Conservation (phyloP, 2,113 vertebrate species). For the Merops nubicus region DNA sequence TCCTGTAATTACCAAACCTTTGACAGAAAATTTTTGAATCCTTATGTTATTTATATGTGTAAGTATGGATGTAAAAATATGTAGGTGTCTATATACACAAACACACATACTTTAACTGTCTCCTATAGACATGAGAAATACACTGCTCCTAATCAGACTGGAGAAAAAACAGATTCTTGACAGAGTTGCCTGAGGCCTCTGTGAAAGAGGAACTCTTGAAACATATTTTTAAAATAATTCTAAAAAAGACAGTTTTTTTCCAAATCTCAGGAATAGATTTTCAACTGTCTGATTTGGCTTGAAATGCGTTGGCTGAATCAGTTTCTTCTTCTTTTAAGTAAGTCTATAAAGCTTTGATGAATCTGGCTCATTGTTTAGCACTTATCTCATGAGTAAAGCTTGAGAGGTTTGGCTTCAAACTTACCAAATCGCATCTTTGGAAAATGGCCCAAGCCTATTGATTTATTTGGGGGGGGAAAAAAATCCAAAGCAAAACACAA, state of each 20-base stretch:
- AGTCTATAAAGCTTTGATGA: conserved; percentile 66
- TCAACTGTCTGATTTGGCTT: conserved; percentile 55
- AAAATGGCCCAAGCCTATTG: conserved; percentile 64
- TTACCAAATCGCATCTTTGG: conserved; percentile 66
- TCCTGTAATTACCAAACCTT: not conserved
- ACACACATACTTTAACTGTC: not conserved
- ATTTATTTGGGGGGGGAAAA: conserved; percentile 26
- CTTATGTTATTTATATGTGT: not conserved
- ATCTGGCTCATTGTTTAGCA: conserved; percentile 67
- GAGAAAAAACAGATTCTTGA: not conserved
- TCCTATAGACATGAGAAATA: conserved; percentile 1
- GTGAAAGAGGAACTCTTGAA: conserved; percentile 13
- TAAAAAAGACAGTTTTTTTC: conserved; percentile 20
- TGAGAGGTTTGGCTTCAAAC: conserved; percentile 70
- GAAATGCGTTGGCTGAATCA: conserved; percentile 58
- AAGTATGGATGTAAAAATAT: conserved; percentile 6
- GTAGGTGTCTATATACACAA: not conserved
- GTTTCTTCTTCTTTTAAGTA: conserved; percentile 61
- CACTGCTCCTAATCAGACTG: not conserved
- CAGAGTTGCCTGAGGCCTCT: conserved; percentile 35
- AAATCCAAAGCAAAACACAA: not conserved
- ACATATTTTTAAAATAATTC: conserved; percentile 22
- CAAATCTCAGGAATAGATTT: conserved; percentile 59
- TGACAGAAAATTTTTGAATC: not conserved
- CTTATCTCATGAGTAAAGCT: conserved; percentile 71